Conservation (phyloP, 2,113 vertebrate species). For the Chlamydotis undulata region DNA sequence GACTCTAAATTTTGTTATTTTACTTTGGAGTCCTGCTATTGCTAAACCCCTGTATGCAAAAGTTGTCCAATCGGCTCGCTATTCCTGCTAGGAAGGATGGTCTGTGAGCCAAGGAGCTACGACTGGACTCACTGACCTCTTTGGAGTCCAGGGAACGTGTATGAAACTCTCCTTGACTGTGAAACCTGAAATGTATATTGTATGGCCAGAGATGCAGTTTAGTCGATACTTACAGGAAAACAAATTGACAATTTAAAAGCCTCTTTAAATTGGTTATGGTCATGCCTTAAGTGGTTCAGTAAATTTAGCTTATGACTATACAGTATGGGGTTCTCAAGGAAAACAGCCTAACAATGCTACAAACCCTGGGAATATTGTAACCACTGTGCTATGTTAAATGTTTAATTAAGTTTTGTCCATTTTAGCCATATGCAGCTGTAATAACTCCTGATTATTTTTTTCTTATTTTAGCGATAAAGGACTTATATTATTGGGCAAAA, state of each 20-base stretch:
- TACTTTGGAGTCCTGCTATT: neutral
- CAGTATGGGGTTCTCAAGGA: constrained; percentile 8
- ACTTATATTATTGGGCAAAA: neutral
- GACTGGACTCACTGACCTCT: neutral
- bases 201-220: neutral
- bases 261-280: neutral
- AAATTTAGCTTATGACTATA: constrained; percentile 10
- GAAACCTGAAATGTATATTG: neutral
- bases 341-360: neutral
- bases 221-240: neutral
- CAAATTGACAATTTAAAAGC: neutral
- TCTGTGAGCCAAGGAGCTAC: neutral
- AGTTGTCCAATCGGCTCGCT: neutral
- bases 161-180: neutral
- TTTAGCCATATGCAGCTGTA: constrained; percentile 3
- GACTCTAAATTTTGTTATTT: neutral
- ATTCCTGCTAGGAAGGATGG: neutral
- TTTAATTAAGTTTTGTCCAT: constrained; percentile 44
- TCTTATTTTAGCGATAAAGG: constrained; percentile 16
- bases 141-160: neutral
- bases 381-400: neutral
- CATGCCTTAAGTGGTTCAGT: neutral
- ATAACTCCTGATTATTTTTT: neutral
- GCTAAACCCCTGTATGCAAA: neutral
- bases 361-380: neutral